These are phyloP conservation scores for Theocolax elegans DNA, from an alignment of 1,140 invertebrate species.

Conservation along the genomic window DNA sequence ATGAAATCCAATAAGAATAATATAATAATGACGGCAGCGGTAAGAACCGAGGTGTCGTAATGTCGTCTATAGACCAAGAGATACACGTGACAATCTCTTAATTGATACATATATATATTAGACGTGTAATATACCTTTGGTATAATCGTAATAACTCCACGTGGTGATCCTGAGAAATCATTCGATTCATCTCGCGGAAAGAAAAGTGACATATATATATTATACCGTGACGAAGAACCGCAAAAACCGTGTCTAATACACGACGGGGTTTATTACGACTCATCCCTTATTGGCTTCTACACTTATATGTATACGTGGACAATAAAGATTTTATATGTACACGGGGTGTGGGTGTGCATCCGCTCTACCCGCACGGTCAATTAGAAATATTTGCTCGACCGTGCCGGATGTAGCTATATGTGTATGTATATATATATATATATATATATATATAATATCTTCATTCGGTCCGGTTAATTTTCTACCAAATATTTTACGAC, in stretches of 20 bases:
- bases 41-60: neutral
- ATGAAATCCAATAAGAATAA: slow-evolving; percentile 33
- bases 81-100: slow-evolving; percentile 27
- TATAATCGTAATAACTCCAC: too few species aligned
- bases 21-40: neutral
- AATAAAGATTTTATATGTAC: slow-evolving; percentile 57
- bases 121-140: neutral
- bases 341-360: too few species aligned
- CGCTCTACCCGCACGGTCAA: slow-evolving; percentile 38
- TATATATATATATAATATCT: too few species aligned
- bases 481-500: slow-evolving; percentile 49
- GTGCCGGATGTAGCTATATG: too few species aligned
- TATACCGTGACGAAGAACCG: neutral
- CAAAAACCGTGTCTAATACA: slow-evolving; percentile 13
- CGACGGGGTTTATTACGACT: neutral
- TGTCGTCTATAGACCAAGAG: too few species aligned
- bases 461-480: slow-evolving; percentile 44
- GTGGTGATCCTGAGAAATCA: too few species aligned
- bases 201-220: too few species aligned
- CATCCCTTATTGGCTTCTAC: too few species aligned
- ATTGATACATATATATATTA: slow-evolving; percentile 25
- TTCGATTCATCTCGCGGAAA: slow-evolving; percentile 5
- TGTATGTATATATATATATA: too few species aligned
- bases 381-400: slow-evolving; percentile 56
- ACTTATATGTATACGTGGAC: slow-evolving; percentile 15